Evolutionary conservation across 1,140 invertebrate genomes (phyloP).

Genomic region (Schlechtendalia chinensis): DNA sequence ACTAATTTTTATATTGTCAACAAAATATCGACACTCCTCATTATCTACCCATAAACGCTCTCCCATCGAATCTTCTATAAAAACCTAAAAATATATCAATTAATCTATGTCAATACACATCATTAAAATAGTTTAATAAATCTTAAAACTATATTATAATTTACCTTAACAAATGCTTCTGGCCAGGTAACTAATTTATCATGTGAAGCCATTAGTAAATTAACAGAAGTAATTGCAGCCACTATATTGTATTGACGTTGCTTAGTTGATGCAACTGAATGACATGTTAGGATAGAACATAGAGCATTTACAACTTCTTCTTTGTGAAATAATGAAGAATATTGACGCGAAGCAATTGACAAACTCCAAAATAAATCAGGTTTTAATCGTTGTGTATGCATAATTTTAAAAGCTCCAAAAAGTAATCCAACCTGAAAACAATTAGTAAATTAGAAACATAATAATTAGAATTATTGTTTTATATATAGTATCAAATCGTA

Average conservation of each 20-base stretch:
- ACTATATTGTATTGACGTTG: constrained; percentile 62
- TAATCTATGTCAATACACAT: constrained; percentile 1
- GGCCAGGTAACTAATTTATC: constrained; percentile 74
- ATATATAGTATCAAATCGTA: no score
- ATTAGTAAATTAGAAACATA: no score
- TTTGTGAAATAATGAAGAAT: constrained; percentile 74
- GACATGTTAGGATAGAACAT: constrained; percentile 77
- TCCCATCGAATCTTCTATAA: constrained; percentile 89
- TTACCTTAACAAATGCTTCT: constrained; percentile 68
- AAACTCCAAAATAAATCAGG: constrained; percentile 57
- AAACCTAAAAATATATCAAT: constrained; percentile 65
- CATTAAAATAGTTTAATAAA: constrained; percentile 27
- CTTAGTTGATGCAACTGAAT: constrained; percentile 58
- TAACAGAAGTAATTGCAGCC: constrained; percentile 80
- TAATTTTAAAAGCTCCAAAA: constrained; percentile 40
- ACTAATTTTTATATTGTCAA: constrained; percentile 87
- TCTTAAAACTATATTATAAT: constrained; percentile 1
- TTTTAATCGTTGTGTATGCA: constrained; percentile 43
- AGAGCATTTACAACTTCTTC: constrained; percentile 78
- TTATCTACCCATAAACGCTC: constrained; percentile 92
- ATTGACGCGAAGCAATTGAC: constrained; percentile 77
- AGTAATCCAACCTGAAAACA: constrained; percentile 27
- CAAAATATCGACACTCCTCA: constrained; percentile 84
- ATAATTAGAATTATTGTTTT: no score
- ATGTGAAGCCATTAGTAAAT: constrained; percentile 77